phyloP scores from a whole-genome alignment of 2,113 vertebrate species.

The Scolopax mira region DNA sequence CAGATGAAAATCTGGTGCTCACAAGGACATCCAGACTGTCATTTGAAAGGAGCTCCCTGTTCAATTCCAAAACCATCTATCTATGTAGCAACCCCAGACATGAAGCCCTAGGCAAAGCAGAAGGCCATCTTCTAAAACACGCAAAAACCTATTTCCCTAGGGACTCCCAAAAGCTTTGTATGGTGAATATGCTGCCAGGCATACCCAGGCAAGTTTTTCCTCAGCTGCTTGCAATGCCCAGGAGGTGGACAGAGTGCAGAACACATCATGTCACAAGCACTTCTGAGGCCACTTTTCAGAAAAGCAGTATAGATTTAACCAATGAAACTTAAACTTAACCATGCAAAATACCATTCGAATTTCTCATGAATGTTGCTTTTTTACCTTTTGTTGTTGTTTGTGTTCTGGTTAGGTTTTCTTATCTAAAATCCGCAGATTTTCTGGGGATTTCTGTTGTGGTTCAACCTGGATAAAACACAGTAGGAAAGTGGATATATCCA shows the following conservation, averaged over 20 bases:
- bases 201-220: constrained; percentile 27
- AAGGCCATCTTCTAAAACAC: constrained; percentile 43
- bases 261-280: constrained; percentile 13
- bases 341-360: neutral
- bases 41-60: neutral
- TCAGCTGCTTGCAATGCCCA: constrained; percentile 43
- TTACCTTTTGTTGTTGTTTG: neutral
- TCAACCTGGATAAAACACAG: neutral
- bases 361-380: neutral
- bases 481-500: neutral
- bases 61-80: neutral
- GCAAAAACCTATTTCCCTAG: constrained; percentile 6
- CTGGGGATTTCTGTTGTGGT: neutral
- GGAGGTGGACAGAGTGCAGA: constrained; percentile 32
- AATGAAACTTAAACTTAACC: neutral
- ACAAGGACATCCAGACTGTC: neutral
- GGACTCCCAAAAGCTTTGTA: constrained; percentile 10
- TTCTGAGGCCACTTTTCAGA: neutral
- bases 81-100: neutral
- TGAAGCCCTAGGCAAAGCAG: constrained; percentile 50
- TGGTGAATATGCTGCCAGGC: constrained; percentile 32
- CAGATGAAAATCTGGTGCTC: neutral
- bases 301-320: neutral
- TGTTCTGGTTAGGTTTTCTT: neutral
- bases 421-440: neutral